phyloP scores from a whole-genome alignment of 2,888 invertebrate genomes.

The Zaprionus bogoriensis region DNA sequence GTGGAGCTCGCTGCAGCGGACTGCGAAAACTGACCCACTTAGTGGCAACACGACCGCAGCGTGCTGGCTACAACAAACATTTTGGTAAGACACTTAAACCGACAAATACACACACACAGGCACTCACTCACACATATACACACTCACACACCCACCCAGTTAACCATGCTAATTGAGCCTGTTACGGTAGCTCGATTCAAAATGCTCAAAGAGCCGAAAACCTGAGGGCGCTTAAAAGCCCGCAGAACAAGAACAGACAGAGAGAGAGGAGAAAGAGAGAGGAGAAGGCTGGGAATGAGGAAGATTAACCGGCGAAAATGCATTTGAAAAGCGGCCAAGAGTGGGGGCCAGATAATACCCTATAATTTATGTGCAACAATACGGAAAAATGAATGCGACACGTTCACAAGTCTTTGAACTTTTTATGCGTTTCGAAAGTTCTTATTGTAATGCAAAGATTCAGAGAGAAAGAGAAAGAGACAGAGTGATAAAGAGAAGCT shows the following conservation, averaged over 20 bases:
- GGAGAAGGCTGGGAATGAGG: neutral
- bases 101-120: neutral
- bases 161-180: constrained; percentile 36
- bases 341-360: constrained; percentile 30
- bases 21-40: constrained; percentile 67
- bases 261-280: neutral
- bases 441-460: constrained; percentile 31
- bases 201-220: constrained; percentile 7
- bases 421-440: constrained; percentile 47
- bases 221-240: constrained; percentile 48
- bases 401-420: constrained; percentile 46
- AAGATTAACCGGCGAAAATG: constrained; percentile 7
- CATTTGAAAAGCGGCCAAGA: constrained; percentile 11
- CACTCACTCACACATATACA: neutral
- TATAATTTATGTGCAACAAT: constrained; percentile 52
- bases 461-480: neutral
- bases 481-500: neutral
- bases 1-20: too few relatives aligned
- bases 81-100: constrained; percentile 15
- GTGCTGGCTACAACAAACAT: constrained; percentile 12
- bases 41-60: constrained; percentile 7
- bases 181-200: constrained; percentile 40
- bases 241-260: constrained; percentile 10
- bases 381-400: constrained; percentile 24
- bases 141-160: constrained; percentile 16